Evolutionary conservation across 2,888 invertebrate species (phyloP).

Genomic region (Tipula lateralis): DNA sequence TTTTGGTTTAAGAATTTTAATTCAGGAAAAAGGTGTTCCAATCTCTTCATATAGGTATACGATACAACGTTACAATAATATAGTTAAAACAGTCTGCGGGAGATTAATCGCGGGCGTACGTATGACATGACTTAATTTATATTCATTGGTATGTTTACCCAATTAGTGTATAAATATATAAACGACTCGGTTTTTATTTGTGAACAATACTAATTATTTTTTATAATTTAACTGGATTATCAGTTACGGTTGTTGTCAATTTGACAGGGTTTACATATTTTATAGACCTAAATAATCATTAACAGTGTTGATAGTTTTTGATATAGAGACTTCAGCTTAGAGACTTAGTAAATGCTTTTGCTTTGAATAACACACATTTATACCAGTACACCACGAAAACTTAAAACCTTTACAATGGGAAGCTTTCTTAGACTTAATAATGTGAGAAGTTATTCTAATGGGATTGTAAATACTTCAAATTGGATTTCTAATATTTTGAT

Average conservation of each 20-base stretch:
- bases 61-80: not conserved
- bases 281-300: too few species aligned
- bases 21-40: constrained; percentile 15
- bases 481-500: too few species aligned
- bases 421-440: too few species aligned
- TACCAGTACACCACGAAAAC: too few species aligned
- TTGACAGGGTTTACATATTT: too few species aligned
- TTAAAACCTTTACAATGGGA: too few species aligned
- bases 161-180: not conserved
- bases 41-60: not conserved
- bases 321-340: too few species aligned
- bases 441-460: too few species aligned
- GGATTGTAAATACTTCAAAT: too few species aligned
- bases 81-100: not conserved
- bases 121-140: constrained; percentile 1
- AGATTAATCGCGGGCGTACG: not conserved
- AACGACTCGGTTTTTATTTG: not conserved
- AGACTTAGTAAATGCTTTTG: too few species aligned
- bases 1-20: not conserved
- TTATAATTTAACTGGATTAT: not conserved
- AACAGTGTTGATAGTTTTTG: too few species aligned
- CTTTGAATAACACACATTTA: too few species aligned
- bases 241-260: not conserved
- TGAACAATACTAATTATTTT: not conserved
- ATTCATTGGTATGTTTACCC: not conserved